Evolutionary conservation across 1,140 invertebrate genomes (phyloP).

Genomic region (Chrysopa pallens): DNA sequence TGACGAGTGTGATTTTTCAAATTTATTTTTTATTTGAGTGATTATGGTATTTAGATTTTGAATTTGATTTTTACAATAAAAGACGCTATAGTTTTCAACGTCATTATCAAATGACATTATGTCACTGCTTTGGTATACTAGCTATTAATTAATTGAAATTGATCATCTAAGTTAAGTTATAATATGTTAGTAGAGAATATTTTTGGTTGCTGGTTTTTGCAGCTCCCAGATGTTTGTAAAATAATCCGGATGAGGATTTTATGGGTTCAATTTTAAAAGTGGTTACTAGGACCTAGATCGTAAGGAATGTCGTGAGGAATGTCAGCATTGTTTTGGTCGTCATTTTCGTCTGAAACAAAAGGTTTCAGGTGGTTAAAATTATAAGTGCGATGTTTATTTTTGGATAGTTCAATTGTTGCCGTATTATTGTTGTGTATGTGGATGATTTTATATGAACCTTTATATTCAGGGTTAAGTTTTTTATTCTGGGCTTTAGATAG

Average conservation of each 20-base stretch:
- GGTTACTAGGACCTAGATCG: too few relatives aligned
- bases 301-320: too few relatives aligned
- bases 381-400: slow-evolving; percentile 7
- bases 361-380: slow-evolving; percentile 9
- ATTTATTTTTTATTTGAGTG: slow-evolving; percentile 1
- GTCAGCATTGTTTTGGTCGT: neutral
- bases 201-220: slow-evolving; percentile 5
- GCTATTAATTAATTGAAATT: slow-evolving; percentile 1
- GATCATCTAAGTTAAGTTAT: slow-evolving; percentile 6
- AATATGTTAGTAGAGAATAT: slow-evolving; percentile 5
- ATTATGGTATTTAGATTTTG: slow-evolving; percentile 4
- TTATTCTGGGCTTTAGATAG: neutral
- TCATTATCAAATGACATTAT: neutral
- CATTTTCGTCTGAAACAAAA: slow-evolving; percentile 5
- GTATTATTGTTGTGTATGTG: slow-evolving; percentile 6
- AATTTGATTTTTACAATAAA: slow-evolving; percentile 3
- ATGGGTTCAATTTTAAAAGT: neutral
- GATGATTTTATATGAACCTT: slow-evolving; percentile 7
- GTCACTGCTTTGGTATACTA: neutral
- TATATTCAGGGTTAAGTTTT: slow-evolving; percentile 6
- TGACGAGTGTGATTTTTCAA: slow-evolving; percentile 1
- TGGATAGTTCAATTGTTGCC: slow-evolving; percentile 4
- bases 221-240: slow-evolving; percentile 6
- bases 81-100: neutral
- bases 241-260: slow-evolving; percentile 2